A percentile compares a stretch with the other conserved stretches of the same genome.
Conservation (phyloP, 1,140 invertebrate species). For the Ericerus pela region DNA sequence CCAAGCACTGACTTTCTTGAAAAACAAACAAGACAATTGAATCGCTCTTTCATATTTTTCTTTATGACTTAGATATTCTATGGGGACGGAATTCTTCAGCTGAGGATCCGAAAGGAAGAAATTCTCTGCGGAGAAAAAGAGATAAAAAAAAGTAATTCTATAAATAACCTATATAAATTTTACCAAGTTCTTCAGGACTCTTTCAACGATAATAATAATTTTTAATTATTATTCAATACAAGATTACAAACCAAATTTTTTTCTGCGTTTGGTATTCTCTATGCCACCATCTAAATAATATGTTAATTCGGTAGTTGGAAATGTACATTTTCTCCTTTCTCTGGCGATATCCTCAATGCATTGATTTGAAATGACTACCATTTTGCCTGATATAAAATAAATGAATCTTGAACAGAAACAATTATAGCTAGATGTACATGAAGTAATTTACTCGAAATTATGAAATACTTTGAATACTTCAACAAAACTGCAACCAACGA, state of each 20-base stretch:
- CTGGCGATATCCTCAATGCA: constrained; percentile 51
- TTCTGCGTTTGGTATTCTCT: constrained; percentile 52
- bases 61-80: constrained; percentile 67
- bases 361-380: neutral
- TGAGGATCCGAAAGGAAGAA: constrained; percentile 55
- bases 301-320: constrained; percentile 58
- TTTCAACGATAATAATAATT: neutral
- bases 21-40: constrained; percentile 53
- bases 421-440: too few relatives aligned
- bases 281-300: constrained; percentile 58
- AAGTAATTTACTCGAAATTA: too few relatives aligned
- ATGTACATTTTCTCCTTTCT: constrained; percentile 60
- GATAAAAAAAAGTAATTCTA: too few relatives aligned
- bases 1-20: constrained; percentile 49
- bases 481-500: too few relatives aligned
- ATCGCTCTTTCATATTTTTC: constrained; percentile 70
- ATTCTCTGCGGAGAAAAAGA: constrained; percentile 43
- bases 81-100: constrained; percentile 49
- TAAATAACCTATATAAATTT: too few relatives aligned
- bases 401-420: too few relatives aligned
- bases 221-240: neutral
- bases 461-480: too few relatives aligned
- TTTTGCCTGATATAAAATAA: too few relatives aligned
- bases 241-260: constrained; percentile 46
- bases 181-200: neutral